A percentile compares a stretch with the other conserved stretches of the same genome.
Conservation (phyloP, 2,888 invertebrate genomes). For the Drosophila recens region DNA sequence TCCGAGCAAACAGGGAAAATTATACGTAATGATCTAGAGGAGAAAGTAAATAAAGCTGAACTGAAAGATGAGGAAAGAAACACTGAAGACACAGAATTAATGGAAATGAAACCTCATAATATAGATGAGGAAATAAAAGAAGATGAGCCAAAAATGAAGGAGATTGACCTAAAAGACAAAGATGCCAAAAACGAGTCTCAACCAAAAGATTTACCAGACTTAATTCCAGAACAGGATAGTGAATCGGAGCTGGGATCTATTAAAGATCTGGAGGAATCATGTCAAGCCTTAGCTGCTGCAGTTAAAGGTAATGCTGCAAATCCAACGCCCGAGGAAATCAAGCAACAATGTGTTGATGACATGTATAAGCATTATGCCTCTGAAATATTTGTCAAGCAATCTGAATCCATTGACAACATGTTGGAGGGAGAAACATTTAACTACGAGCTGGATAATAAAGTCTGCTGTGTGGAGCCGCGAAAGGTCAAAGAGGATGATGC, state of each 20-base stretch:
- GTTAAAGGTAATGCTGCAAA: not conserved
- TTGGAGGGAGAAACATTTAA: not conserved
- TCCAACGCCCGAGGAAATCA: conserved; percentile 37
- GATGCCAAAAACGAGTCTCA: not conserved
- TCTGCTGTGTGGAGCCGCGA: conserved; percentile 7
- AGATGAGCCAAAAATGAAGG: not conserved
- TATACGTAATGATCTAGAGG: not conserved
- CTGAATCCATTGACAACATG: conserved; percentile 27
- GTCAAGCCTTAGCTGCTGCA: conserved; percentile 22
- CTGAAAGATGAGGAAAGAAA: not conserved
- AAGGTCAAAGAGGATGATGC: not conserved
- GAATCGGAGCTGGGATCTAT: conserved; percentile 34
- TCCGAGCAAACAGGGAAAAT: not conserved
- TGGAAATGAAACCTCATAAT: not conserved
- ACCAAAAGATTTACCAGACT: not conserved
- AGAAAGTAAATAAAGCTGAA: not conserved
- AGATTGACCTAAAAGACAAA: not conserved
- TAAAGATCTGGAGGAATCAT: conserved; percentile 33
- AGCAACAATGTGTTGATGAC: conserved; percentile 29
- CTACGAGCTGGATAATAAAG: conserved; percentile 11
- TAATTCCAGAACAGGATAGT: conserved; percentile 14
- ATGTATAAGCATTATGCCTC: conserved; percentile 50
- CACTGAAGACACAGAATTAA: not conserved
- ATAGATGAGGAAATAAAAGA: not conserved
- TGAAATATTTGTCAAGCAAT: conserved; percentile 20